phyloP scores from a whole-genome alignment of 2,888 invertebrate species.

The Augiades crinisus region DNA sequence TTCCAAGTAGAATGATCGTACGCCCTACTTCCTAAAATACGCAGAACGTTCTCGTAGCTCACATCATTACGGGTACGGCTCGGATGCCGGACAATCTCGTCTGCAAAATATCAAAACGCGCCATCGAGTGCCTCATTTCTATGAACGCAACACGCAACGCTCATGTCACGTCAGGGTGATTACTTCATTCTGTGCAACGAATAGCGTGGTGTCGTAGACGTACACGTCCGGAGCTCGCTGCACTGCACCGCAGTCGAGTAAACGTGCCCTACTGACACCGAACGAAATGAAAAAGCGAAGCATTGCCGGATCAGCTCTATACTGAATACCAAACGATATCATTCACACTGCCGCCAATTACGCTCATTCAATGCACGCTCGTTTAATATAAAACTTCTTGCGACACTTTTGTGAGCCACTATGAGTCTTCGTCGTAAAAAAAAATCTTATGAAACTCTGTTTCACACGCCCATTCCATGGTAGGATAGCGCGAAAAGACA shows the following conservation, averaged over 20 bases:
- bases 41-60: conserved; percentile 25
- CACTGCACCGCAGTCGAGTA: conserved; percentile 46
- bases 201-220: conserved; percentile 25
- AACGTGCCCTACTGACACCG: conserved; percentile 69
- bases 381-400: conserved; percentile 48
- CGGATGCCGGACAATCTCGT: conserved; percentile 13
- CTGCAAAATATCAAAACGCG: conserved; percentile 44
- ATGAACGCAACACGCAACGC: conserved; percentile 28
- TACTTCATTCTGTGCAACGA: conserved; percentile 52
- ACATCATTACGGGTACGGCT: conserved; percentile 5
- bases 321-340: conserved; percentile 52
- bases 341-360: conserved; percentile 38
- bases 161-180: conserved; percentile 41
- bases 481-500: conserved; percentile 70
- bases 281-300: conserved; percentile 61
- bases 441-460: conserved; percentile 47
- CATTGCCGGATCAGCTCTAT: conserved; percentile 34
- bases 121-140: conserved; percentile 31
- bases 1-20: conserved; percentile 44
- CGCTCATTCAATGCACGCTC: conserved; percentile 48
- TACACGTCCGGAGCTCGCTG: conserved; percentile 14
- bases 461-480: conserved; percentile 61
- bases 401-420: conserved; percentile 50
- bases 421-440: conserved; percentile 40
- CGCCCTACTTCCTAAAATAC: conserved; percentile 52